Percentiles rank a stretch among this genome's conserved stretches.
Evolutionary conservation across 2,113 vertebrate species (phyloP).

Genomic region (Poeciliopsis turrubarensis): DNA sequence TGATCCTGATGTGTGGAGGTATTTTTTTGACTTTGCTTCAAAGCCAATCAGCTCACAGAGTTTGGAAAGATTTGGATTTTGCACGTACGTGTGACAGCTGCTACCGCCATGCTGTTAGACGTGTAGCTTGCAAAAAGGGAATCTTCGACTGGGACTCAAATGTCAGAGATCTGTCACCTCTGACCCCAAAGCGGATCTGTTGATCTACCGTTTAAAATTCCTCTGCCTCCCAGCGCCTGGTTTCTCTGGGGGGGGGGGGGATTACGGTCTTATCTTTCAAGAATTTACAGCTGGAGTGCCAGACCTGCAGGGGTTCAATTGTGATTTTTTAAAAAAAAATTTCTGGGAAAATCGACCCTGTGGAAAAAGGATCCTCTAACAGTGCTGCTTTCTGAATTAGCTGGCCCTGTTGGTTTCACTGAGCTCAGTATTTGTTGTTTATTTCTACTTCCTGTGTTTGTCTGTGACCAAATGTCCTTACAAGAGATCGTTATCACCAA

Average conservation of each 20-base stretch:
- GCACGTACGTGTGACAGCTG: conserved; percentile 42
- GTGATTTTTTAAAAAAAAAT: background rate
- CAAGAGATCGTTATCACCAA: background rate
- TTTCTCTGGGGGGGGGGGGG: background rate
- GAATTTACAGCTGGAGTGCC: conserved; percentile 19
- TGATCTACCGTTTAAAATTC: conserved; percentile 20
- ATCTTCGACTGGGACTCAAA: conserved; percentile 23
- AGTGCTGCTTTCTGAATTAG: background rate
- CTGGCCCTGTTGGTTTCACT: background rate
- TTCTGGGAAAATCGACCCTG: conserved; percentile 33
- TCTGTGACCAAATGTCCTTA: conserved; percentile 12
- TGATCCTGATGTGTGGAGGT: background rate
- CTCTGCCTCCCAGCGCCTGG: background rate
- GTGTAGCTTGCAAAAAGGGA: conserved; percentile 55
- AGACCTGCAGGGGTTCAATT: conserved; percentile 24
- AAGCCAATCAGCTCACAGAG: background rate
- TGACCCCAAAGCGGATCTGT: conserved; percentile 30
- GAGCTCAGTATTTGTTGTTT: conserved; percentile 21
- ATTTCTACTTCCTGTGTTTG: conserved; percentile 38
- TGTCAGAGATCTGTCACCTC: conserved; percentile 27
- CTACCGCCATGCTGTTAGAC: conserved; percentile 46
- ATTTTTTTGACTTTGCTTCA: conserved; percentile 21
- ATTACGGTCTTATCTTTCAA: conserved; percentile 13
- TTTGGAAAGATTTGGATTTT: conserved; percentile 45
- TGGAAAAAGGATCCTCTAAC: background rate